Percentiles rank a stretch among this genome's conserved stretches.
Evolutionary conservation across 2,113 vertebrate genomes (phyloP).

Genomic region (Neodon shergylaensis): DNA sequence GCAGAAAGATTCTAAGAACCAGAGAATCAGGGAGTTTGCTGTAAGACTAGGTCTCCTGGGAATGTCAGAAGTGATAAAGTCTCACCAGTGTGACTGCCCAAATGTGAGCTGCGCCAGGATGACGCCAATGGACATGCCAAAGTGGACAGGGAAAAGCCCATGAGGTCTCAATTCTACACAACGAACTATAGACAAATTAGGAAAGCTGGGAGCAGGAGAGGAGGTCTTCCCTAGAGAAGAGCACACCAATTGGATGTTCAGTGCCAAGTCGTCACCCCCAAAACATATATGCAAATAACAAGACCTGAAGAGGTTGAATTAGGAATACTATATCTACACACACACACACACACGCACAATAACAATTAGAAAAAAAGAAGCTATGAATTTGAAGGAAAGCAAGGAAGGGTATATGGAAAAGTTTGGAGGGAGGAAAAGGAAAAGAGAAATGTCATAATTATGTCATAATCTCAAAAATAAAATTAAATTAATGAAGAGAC

Average conservation of each 20-base stretch:
- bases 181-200: not conserved
- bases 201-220: not conserved
- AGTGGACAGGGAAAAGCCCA: not conserved
- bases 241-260: not conserved
- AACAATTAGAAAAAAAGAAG: not conserved
- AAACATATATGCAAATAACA: not conserved
- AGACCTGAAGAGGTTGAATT: not conserved
- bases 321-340: not conserved
- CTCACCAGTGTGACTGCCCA: not conserved
- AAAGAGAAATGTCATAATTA: not conserved
- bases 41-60: not conserved
- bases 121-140: not conserved
- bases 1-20: not conserved
- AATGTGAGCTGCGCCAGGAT: not conserved
- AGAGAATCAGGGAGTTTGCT: not conserved
- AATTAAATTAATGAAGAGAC: not conserved
- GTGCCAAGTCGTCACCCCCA: not conserved
- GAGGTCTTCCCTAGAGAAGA: not conserved
- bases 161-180: not conserved
- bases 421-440: not conserved
- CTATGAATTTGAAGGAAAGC: not conserved
- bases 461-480: not conserved
- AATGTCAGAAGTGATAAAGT: not conserved
- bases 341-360: not conserved
- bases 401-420: not conserved